phyloP scores from a whole-genome alignment of 2,113 vertebrate species.

The Sylvia atricapilla region DNA sequence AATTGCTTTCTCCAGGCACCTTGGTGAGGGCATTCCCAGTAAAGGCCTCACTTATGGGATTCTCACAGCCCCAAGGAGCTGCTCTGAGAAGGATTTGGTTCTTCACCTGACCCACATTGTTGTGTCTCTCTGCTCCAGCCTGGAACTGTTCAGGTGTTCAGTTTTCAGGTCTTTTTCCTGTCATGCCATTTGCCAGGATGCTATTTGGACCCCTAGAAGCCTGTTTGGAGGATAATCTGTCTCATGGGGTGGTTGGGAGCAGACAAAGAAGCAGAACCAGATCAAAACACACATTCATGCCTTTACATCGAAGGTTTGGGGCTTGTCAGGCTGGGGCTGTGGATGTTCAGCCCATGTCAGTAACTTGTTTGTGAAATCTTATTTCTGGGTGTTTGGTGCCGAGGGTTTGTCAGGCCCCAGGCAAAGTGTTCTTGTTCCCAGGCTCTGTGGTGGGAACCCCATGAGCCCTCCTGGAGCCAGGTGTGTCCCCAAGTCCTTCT shows the following conservation, averaged over 20 bases:
- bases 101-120: neutral
- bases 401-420: neutral
- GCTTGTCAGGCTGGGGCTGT: neutral
- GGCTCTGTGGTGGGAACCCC: neutral
- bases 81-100: accelerated
- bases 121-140: neutral
- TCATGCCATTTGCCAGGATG: neutral
- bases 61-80: neutral
- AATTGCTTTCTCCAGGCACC: neutral
- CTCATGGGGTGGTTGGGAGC: neutral
- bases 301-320: neutral
- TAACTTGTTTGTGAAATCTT: neutral
- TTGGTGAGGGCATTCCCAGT: neutral
- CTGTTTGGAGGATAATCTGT: neutral
- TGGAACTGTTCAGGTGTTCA: neutral
- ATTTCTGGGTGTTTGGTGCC: neutral
- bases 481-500: accelerated
- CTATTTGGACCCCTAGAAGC: neutral
- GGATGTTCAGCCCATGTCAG: neutral
- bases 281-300: neutral
- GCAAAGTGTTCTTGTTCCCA: neutral
- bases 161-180: neutral
- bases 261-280: neutral
- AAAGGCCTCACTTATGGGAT: neutral
- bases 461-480: neutral